These are phyloP conservation scores for Pecten maximus DNA, from an alignment of 2,888 invertebrate species.

Conservation along the genomic window DNA sequence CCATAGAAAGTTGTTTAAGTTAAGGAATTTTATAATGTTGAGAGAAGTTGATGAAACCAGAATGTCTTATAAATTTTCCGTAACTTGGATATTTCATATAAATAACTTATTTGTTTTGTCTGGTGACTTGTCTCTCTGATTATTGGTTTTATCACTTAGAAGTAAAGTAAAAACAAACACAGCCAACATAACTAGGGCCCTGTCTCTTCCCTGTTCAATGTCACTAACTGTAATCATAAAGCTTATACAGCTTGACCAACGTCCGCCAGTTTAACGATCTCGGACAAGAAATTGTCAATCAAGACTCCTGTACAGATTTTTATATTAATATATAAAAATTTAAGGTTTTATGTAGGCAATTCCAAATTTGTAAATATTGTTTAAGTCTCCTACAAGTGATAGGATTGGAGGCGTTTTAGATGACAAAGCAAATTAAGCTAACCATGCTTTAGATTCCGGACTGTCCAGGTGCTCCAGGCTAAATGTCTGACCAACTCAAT, in stretches of 20 bases:
- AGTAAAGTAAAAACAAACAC: conserved; percentile 25
- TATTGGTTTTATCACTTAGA: conserved; percentile 12
- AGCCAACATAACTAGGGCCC: not conserved
- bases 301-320: too few relatives aligned
- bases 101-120: not conserved
- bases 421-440: not conserved
- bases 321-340: too few relatives aligned
- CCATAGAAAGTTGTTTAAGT: too few relatives aligned
- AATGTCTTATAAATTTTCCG: too few relatives aligned
- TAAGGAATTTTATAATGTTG: too few relatives aligned
- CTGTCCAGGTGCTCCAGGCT: not conserved
- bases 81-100: not conserved
- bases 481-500: not conserved
- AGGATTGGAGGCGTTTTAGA: not conserved
- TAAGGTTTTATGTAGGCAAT: too few relatives aligned
- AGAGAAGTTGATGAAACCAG: too few relatives aligned
- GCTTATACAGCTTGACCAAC: not conserved
- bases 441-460: not conserved
- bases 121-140: not conserved
- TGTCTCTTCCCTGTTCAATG: not conserved
- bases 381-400: too few relatives aligned
- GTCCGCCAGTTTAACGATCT: not conserved
- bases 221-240: too few relatives aligned
- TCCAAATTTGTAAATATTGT: too few relatives aligned
- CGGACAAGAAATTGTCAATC: too few relatives aligned